phyloP scores from a whole-genome alignment of 30 jellyfish, hydroid and myxozoan species.

The Haliclystus octoradiatus region DNA sequence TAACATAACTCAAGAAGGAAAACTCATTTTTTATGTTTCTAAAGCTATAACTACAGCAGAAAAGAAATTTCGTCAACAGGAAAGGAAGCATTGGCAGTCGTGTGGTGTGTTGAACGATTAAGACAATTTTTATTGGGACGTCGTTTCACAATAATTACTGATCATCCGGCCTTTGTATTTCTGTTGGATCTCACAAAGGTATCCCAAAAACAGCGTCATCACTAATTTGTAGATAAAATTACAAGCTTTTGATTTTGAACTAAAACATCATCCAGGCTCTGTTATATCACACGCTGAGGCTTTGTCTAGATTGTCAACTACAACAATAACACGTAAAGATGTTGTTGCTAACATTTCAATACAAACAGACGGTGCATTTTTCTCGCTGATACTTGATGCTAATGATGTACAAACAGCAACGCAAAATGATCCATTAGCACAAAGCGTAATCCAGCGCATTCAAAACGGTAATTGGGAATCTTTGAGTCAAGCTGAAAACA shows the following conservation, averaged over 20 bases:
- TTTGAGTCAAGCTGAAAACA: not conserved
- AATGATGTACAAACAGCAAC: not conserved
- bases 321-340: too few species aligned
- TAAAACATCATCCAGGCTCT: too few species aligned
- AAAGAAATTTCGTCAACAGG: not conserved
- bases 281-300: too few species aligned
- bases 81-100: not conserved
- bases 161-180: not conserved
- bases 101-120: not conserved
- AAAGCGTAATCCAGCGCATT: not conserved
- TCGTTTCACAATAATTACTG: not conserved
- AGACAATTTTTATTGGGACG: not conserved
- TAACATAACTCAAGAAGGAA: not conserved
- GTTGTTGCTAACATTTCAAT: too few species aligned
- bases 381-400: not conserved
- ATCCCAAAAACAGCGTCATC: not conserved
- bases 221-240: too few species aligned
- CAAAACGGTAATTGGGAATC: not conserved
- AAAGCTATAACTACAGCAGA: not conserved
- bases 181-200: not conserved
- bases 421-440: not conserved
- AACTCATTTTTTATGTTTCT: not conserved
- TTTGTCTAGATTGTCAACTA: too few species aligned
- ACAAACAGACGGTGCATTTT: not conserved
- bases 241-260: too few species aligned